These are phyloP conservation scores for Macrosoma leucophasiata DNA, from an alignment of 2,888 invertebrate genomes.

Conservation along the genomic window DNA sequence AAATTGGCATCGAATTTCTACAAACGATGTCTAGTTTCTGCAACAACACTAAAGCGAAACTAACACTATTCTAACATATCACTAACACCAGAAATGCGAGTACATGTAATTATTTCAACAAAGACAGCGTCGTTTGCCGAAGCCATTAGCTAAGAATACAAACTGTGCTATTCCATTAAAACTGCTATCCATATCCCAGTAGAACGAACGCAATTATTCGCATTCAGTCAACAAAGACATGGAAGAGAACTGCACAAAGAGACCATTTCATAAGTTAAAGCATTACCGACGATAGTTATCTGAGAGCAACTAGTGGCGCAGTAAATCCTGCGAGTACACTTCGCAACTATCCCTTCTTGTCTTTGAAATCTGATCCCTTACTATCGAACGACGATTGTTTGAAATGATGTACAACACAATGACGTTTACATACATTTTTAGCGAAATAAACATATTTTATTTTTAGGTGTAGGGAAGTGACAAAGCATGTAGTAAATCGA, in stretches of 20 bases:
- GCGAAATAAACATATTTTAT: too few relatives aligned
- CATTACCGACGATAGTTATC: conserved; percentile 59
- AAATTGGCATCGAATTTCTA: too few relatives aligned
- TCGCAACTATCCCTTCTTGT: conserved; percentile 50
- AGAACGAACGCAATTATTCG: conserved; percentile 61
- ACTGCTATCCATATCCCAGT: conserved; percentile 53
- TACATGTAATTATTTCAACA: conserved; percentile 47
- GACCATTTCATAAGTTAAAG: conserved; percentile 64
- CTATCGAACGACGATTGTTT: conserved; percentile 36
- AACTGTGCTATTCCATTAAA: conserved; percentile 55
- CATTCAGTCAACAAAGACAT: conserved; percentile 58
- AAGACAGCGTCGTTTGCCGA: conserved; percentile 40
- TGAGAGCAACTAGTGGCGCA: conserved; percentile 64
- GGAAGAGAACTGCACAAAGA: conserved; percentile 46
- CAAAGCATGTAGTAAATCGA: too few relatives aligned
- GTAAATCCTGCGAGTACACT: conserved; percentile 61
- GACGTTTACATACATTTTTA: too few relatives aligned
- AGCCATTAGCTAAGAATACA: conserved; percentile 62
- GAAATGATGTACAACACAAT: too few relatives aligned
- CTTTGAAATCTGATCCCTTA: conserved; percentile 41
- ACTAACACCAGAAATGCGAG: too few relatives aligned
- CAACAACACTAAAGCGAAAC: too few relatives aligned
- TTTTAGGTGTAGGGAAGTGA: too few relatives aligned
- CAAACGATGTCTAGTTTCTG: too few relatives aligned
- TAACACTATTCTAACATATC: too few relatives aligned